Conservation (phyloP, 2,888 invertebrate species). For the Loripinus fragilis region DNA sequence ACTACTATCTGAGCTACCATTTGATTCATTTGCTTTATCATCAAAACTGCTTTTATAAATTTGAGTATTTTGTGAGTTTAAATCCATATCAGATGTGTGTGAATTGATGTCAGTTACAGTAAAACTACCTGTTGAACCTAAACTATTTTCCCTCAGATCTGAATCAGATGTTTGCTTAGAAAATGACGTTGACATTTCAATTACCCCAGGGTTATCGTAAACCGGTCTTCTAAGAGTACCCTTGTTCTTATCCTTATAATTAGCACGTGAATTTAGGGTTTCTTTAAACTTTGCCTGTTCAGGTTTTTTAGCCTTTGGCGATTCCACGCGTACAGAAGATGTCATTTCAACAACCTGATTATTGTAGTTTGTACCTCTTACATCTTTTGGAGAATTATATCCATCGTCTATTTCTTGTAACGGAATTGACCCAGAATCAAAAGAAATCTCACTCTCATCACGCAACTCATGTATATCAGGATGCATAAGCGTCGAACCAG, state of each 20-base stretch:
- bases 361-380: background rate
- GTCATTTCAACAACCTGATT: background rate
- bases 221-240: background rate
- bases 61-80: background rate
- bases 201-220: background rate
- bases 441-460: conserved; percentile 46
- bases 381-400: background rate
- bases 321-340: background rate
- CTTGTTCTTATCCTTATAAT: background rate
- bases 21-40: conserved; percentile 31
- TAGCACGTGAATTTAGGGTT: background rate
- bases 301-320: background rate
- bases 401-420: conserved; percentile 42
- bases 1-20: conserved; percentile 45
- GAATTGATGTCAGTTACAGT: background rate
- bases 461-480: conserved; percentile 16
- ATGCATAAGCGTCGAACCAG: background rate
- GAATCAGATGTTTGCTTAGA: background rate
- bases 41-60: background rate
- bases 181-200: conserved; percentile 15
- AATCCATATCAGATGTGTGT: background rate
- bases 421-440: conserved; percentile 32
- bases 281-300: no score
- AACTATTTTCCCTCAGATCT: background rate
- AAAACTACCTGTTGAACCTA: conserved; percentile 11